Conservation (phyloP, 2,888 invertebrate genomes). For the Netelia virgata region DNA sequence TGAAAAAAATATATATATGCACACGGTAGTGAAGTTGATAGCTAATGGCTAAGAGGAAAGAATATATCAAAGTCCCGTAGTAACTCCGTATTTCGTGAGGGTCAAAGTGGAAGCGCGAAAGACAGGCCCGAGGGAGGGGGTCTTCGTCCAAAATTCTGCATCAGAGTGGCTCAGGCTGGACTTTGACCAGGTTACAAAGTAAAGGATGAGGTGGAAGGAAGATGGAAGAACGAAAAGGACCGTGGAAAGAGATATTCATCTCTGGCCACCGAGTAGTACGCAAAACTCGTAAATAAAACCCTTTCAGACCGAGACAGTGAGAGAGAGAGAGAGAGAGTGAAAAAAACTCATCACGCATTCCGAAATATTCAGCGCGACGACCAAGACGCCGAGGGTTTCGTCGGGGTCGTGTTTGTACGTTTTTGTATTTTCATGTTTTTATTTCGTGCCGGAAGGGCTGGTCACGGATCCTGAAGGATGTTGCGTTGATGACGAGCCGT, state of each 20-base stretch:
- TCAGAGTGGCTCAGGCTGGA: background rate
- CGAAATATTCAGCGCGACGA: constrained; percentile 43
- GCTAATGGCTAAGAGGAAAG: constrained; percentile 21
- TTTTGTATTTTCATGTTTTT: constrained; percentile 18
- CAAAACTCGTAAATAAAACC: constrained; percentile 19
- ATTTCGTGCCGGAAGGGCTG: constrained; percentile 36
- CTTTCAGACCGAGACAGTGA: constrained; percentile 3
- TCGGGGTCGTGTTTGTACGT: constrained; percentile 11
- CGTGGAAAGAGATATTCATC: constrained; percentile 41
- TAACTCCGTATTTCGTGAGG: constrained; percentile 11
- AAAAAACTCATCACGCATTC: constrained; percentile 67
- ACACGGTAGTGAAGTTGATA: constrained; percentile 4
- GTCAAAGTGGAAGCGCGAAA: constrained; percentile 2
- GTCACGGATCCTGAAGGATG: constrained; percentile 38
- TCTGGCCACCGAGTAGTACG: background rate
- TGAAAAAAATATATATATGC: background rate
- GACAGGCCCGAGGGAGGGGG: background rate
- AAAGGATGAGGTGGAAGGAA: background rate
- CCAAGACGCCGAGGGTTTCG: background rate
- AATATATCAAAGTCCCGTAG: constrained; percentile 31
- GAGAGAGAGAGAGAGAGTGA: constrained; percentile 47
- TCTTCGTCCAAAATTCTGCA: background rate
- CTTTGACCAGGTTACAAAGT: background rate
- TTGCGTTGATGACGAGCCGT: constrained; percentile 38
- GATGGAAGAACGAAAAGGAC: constrained; percentile 5